These are phyloP conservation scores for Drosophila biarmipes DNA, from an alignment of 1,140 invertebrate genomes.

Conservation along the genomic window DNA sequence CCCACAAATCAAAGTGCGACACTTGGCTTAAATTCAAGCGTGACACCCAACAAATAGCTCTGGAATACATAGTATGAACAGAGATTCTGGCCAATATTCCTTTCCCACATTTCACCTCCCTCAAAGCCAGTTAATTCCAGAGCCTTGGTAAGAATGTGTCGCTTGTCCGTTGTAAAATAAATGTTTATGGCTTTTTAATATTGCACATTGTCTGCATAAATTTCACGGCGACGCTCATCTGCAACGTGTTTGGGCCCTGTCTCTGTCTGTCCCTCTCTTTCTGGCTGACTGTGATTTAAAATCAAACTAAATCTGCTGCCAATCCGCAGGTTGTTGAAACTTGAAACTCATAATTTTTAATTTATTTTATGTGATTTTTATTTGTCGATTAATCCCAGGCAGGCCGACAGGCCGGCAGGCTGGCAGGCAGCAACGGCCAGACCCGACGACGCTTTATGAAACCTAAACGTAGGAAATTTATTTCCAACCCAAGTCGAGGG, in stretches of 20 bases:
- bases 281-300: constrained; percentile 59
- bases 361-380: constrained; percentile 84
- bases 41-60: neutral
- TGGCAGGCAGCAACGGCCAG: constrained; percentile 31
- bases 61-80: neutral
- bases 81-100: neutral
- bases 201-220: constrained; percentile 82
- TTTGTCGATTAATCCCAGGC: constrained; percentile 78
- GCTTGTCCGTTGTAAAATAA: constrained; percentile 77
- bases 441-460: constrained; percentile 76
- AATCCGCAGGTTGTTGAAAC: constrained; percentile 77
- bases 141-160: constrained; percentile 47
- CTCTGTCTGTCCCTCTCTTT: constrained; percentile 5
- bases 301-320: constrained; percentile 81
- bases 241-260: constrained; percentile 54
- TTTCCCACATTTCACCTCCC: too few relatives aligned
- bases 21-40: constrained; percentile 18
- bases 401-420: constrained; percentile 11
- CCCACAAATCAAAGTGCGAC: constrained; percentile 46
- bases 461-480: constrained; percentile 82
- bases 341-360: constrained; percentile 84
- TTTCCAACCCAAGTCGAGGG: constrained; percentile 53
- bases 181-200: constrained; percentile 83
- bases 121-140: neutral
- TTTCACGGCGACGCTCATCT: constrained; percentile 56